Evolutionary conservation across 2,113 vertebrate species (phyloP).

Genomic region (Mobula hypostoma): DNA sequence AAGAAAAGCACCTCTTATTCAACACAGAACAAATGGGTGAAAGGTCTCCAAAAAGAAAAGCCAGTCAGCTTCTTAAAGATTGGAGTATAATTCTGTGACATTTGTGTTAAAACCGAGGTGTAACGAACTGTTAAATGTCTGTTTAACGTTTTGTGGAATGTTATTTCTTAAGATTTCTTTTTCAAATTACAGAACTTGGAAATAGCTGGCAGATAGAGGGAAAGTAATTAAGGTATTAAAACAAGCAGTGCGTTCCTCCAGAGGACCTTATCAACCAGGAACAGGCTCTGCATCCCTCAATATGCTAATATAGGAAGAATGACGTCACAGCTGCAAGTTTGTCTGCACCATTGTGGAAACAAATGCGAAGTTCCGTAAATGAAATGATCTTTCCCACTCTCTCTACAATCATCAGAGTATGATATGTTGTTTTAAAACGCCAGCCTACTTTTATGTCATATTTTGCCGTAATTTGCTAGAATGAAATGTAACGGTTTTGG

Average conservation of each 20-base stretch:
- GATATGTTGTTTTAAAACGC: not conserved
- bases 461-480: conserved; percentile 3
- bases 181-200: conserved; percentile 51
- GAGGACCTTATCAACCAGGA: conserved; percentile 62
- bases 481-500: not conserved
- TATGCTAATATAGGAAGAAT: conserved; percentile 55
- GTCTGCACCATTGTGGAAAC: not conserved
- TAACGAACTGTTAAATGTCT: conserved; percentile 31
- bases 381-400: conserved; percentile 11
- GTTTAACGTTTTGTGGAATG: conserved; percentile 41
- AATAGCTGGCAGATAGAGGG: conserved; percentile 42
- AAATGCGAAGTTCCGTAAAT: conserved; percentile 26
- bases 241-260: conserved; percentile 60
- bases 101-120: conserved; percentile 19
- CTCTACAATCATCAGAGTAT: not conserved
- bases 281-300: conserved; percentile 56
- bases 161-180: conserved; percentile 47
- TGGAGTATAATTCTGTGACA: not conserved
- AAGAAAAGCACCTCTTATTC: not conserved
- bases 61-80: not conserved
- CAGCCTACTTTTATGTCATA: not conserved
- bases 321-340: conserved; percentile 55
- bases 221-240: conserved; percentile 69
- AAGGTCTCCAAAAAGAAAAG: not conserved
- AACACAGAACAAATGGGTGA: not conserved